Conservation (phyloP, 2,113 vertebrate species). For the Lagopus muta region DNA sequence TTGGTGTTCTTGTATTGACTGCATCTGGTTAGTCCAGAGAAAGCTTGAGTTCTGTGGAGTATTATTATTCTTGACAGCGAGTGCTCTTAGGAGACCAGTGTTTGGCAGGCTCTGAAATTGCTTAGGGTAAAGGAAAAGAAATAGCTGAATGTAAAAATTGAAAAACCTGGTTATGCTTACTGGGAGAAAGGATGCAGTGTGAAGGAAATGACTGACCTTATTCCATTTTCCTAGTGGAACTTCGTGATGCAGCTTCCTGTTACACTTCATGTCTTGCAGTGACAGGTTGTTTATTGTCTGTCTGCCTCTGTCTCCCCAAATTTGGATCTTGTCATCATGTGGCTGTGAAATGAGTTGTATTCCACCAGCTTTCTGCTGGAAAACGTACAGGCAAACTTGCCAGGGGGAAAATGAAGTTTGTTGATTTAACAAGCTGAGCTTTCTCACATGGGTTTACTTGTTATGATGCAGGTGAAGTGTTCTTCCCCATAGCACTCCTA, state of each 20-base stretch:
- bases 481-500: neutral
- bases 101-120: neutral
- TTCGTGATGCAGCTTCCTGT: neutral
- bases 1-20: neutral
- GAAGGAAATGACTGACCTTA: neutral
- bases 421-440: neutral
- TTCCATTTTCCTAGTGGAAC: neutral
- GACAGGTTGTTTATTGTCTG: neutral
- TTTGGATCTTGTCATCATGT: neutral
- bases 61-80: neutral
- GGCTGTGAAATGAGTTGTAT: neutral
- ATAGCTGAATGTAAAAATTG: neutral
- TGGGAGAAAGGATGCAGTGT: accelerated
- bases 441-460: accelerated
- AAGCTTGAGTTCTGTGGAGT: neutral
- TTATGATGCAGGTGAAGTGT: neutral
- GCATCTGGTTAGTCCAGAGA: neutral
- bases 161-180: accelerated
- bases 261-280: neutral
- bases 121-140: neutral
- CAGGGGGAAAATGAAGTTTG: neutral
- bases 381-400: neutral
- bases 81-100: accelerated
- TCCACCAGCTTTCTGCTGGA: neutral
- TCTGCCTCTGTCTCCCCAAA: neutral